phyloP scores from a whole-genome alignment of 1,140 invertebrate species.

The Lepidurus packardi region DNA sequence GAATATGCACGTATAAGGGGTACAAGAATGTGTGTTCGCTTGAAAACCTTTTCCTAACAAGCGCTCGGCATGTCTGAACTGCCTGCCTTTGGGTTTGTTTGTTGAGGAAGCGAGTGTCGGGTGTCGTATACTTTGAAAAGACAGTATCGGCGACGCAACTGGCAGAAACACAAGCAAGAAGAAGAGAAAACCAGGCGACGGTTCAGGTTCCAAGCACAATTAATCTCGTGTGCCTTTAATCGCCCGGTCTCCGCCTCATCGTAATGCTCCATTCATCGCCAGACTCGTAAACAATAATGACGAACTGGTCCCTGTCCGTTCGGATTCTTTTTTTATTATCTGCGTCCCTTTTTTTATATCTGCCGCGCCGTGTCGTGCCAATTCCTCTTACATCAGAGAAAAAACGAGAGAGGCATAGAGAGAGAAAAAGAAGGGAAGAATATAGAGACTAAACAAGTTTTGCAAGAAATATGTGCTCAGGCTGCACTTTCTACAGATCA shows the following conservation, averaged over 20 bases:
- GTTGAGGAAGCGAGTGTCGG: background rate
- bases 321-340: background rate
- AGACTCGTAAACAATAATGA: conserved; percentile 14
- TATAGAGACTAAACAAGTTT: no score
- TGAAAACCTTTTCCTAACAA: no score
- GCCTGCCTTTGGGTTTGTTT: background rate
- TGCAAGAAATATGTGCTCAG: background rate
- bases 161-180: background rate
- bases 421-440: no score
- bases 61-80: no score
- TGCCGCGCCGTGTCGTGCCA: background rate
- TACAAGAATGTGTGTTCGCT: no score
- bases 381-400: background rate
- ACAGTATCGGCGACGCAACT: background rate
- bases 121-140: background rate
- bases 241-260: background rate
- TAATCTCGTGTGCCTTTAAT: background rate
- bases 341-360: background rate
- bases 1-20: no score
- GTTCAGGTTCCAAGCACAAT: background rate
- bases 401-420: background rate
- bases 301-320: background rate
- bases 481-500: background rate
- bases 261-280: background rate
- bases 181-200: background rate